Percentiles rank a stretch among this genome's conserved stretches.
These are phyloP conservation scores for Drosophila pandora DNA, from an alignment of 1,140 invertebrate species.

Conservation along the genomic window DNA sequence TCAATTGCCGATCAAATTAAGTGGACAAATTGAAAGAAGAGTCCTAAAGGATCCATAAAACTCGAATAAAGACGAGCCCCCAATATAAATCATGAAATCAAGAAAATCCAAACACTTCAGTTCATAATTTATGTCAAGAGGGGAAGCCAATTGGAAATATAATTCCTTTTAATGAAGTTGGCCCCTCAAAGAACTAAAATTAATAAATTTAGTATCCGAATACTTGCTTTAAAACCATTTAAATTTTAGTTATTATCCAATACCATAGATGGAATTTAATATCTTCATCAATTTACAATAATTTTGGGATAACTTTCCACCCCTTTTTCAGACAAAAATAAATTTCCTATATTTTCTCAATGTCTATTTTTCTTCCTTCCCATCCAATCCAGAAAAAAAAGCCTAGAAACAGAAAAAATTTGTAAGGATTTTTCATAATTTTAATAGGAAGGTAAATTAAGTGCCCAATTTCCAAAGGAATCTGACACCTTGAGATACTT, in stretches of 20 bases:
- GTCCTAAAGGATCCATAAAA: slow-evolving; percentile 58
- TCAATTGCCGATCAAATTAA: slow-evolving; percentile 56
- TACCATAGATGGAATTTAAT: neutral
- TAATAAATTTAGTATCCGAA: neutral
- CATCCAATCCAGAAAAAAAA: slow-evolving; percentile 2
- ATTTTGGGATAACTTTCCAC: neutral
- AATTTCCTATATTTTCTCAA: neutral
- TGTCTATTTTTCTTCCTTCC: neutral
- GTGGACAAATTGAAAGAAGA: slow-evolving; percentile 62
- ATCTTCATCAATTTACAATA: slow-evolving; percentile 4
- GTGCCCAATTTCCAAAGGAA: slow-evolving; percentile 72
- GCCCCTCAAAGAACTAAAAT: neutral
- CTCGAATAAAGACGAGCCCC: slow-evolving; percentile 32
- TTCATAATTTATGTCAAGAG: slow-evolving; percentile 19
- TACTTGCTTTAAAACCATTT: neutral
- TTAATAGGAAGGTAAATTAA: slow-evolving; percentile 67
- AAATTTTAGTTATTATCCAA: neutral
- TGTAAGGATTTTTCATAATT: slow-evolving; percentile 68
- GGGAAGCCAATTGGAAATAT: slow-evolving; percentile 43
- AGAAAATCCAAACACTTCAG: slow-evolving; percentile 51
- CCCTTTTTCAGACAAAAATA: neutral
- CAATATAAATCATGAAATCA: slow-evolving; percentile 50
- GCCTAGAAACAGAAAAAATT: slow-evolving; percentile 15
- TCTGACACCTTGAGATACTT: slow-evolving; percentile 55
- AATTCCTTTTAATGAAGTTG: slow-evolving; percentile 63